phyloP scores from a whole-genome alignment of 2,113 vertebrate species.

The Myrmophylax atrothorax region DNA sequence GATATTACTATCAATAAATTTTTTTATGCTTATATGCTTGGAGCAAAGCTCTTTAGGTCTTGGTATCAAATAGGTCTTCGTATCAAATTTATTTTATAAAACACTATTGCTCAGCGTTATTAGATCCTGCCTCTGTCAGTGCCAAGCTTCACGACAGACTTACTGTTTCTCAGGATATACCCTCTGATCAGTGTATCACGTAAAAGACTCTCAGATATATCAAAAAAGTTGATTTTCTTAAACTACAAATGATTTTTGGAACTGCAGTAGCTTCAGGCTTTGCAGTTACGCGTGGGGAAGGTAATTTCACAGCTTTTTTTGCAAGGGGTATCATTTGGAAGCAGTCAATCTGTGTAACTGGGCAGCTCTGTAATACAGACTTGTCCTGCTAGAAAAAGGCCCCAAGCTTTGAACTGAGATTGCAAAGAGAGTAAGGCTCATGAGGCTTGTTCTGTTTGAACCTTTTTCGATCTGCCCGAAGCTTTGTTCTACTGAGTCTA shows the following conservation, averaged over 20 bases:
- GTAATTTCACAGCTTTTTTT: neutral
- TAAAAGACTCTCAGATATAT: neutral
- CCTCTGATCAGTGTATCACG: neutral
- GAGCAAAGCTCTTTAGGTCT: neutral
- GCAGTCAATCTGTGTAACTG: neutral
- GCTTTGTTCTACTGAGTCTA: neutral
- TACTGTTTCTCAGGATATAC: neutral
- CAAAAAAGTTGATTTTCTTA: neutral
- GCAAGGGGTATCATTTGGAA: neutral
- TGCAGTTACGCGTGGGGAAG: neutral
- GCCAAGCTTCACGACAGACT: neutral
- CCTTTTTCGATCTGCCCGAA: neutral
- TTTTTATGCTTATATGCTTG: neutral
- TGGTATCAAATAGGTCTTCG: neutral
- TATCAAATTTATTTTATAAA: neutral
- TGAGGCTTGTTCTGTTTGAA: neutral
- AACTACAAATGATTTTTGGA: neutral
- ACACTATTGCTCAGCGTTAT: neutral
- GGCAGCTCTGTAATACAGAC: neutral
- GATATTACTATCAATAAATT: neutral
- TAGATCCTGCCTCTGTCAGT: neutral
- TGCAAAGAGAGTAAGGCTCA: neutral
- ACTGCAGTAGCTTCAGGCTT: neutral
- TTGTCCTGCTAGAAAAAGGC: neutral
- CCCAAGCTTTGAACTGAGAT: neutral